phyloP scores from a whole-genome alignment of 2,797 vertebrate genomes.

The Astyanax mexicanus region DNA sequence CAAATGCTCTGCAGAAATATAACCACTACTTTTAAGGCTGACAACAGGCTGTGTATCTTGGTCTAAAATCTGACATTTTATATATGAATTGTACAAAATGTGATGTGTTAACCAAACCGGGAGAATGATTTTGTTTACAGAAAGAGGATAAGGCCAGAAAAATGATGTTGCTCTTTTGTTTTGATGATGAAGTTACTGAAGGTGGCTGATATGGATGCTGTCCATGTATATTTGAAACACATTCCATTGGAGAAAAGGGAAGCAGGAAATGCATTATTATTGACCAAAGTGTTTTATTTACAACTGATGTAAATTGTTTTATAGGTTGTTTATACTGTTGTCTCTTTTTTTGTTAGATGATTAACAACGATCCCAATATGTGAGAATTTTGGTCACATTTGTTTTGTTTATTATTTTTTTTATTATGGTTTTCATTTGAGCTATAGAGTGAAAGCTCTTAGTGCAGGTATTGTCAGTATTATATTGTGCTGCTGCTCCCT shows the following conservation, averaged over 20 bases:
- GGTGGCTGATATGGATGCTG: background rate
- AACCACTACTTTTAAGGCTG: slow-evolving; percentile 26
- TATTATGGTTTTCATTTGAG: slow-evolving; percentile 61
- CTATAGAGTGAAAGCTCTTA: slow-evolving; percentile 47
- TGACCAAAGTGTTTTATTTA: slow-evolving; percentile 58
- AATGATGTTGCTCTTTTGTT: background rate
- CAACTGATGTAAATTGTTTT: slow-evolving; percentile 36
- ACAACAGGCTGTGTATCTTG: slow-evolving; percentile 3
- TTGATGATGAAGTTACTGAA: background rate
- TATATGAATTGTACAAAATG: background rate
- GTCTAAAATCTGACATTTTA: background rate
- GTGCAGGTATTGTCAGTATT: slow-evolving; percentile 43
- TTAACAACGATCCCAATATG: slow-evolving; percentile 36
- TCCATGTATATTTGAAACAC: slow-evolving; percentile 27
- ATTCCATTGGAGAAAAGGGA: slow-evolving; percentile 32
- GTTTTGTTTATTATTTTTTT: slow-evolving; percentile 51
- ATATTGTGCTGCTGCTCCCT: slow-evolving; percentile 17
- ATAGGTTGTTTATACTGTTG: slow-evolving; percentile 23
- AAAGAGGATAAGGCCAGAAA: background rate
- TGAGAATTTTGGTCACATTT: slow-evolving; percentile 58
- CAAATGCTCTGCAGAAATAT: slow-evolving; percentile 34
- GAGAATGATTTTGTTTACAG: background rate
- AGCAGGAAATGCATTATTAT: slow-evolving; percentile 6
- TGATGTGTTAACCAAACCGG: background rate
- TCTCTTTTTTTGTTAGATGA: slow-evolving; percentile 2